Evolutionary conservation across 2,797 vertebrate species (phyloP).

Genomic region (Hemibagrus guttatus): DNA sequence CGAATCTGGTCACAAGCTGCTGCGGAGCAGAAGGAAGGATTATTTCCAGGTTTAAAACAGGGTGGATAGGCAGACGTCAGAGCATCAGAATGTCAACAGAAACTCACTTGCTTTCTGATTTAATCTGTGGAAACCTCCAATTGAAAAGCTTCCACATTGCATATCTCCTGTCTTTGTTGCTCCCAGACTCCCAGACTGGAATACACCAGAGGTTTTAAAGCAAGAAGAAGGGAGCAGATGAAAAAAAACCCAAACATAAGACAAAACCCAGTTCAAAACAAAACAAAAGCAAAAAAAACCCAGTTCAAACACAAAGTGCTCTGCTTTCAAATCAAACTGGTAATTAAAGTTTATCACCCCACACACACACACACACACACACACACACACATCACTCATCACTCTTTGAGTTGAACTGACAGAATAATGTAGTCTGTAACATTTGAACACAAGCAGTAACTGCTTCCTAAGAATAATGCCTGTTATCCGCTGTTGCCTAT

Average conservation of each 20-base stretch:
- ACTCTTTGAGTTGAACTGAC: slow-evolving; percentile 37
- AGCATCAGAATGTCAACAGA: slow-evolving; percentile 6
- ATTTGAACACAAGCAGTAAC: slow-evolving; percentile 33
- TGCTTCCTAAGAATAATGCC: slow-evolving; percentile 50
- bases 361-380: neutral
- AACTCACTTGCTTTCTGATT: slow-evolving; percentile 27
- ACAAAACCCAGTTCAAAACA: neutral
- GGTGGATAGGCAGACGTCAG: neutral
- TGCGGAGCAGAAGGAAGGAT: neutral
- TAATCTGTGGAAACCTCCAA: neutral
- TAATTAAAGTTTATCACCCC: slow-evolving; percentile 38
- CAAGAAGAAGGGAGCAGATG: slow-evolving; percentile 29
- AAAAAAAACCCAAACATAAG: slow-evolving; percentile 39
- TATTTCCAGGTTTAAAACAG: slow-evolving; percentile 1
- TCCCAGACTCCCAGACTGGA: slow-evolving; percentile 29
- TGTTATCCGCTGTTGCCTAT: slow-evolving; percentile 35
- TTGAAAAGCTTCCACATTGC: slow-evolving; percentile 5
- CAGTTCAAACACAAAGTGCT: slow-evolving; percentile 24
- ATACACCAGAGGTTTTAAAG: slow-evolving; percentile 35
- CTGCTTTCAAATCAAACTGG: slow-evolving; percentile 38
- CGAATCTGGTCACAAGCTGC: neutral
- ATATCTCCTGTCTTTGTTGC: slow-evolving; percentile 14
- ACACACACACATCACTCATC: slow-evolving; percentile 33
- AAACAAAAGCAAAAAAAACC: neutral
- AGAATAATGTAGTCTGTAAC: slow-evolving; percentile 47